phyloP scores from a whole-genome alignment of 2,888 invertebrate species.

The Bibio marci region DNA sequence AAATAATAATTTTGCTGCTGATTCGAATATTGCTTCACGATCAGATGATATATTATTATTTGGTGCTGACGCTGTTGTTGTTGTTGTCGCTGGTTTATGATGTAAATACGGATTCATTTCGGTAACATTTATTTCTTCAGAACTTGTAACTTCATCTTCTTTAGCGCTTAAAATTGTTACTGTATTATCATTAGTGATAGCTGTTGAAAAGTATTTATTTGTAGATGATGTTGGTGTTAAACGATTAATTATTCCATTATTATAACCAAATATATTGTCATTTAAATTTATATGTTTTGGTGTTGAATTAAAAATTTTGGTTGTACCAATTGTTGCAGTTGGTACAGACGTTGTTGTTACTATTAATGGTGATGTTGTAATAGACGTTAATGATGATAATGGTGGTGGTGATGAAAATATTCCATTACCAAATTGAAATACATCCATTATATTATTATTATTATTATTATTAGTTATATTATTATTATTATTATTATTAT shows the following conservation, averaged over 20 bases:
- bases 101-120: not conserved
- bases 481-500: no score
- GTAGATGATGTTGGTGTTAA: not conserved
- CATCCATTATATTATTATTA: not conserved
- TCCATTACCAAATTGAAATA: not conserved
- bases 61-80: constrained; percentile 14
- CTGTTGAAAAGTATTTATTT: not conserved
- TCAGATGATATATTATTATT: constrained; percentile 6
- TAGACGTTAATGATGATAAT: not conserved
- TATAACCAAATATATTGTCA: not conserved
- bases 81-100: constrained; percentile 15
- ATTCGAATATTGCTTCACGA: constrained; percentile 43
- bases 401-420: not conserved
- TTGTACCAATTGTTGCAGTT: no score
- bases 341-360: no score
- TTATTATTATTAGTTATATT: no score
- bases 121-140: constrained; percentile 41
- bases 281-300: not conserved
- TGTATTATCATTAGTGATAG: not conserved
- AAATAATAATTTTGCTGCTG: constrained; percentile 59
- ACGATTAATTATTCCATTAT: not conserved
- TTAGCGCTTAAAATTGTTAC: constrained; percentile 24
- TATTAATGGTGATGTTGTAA: no score
- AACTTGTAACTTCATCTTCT: constrained; percentile 61
- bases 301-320: not conserved